phyloP scores from a whole-genome alignment of 2,797 vertebrate species.

The Acanthurus leucopareius region DNA sequence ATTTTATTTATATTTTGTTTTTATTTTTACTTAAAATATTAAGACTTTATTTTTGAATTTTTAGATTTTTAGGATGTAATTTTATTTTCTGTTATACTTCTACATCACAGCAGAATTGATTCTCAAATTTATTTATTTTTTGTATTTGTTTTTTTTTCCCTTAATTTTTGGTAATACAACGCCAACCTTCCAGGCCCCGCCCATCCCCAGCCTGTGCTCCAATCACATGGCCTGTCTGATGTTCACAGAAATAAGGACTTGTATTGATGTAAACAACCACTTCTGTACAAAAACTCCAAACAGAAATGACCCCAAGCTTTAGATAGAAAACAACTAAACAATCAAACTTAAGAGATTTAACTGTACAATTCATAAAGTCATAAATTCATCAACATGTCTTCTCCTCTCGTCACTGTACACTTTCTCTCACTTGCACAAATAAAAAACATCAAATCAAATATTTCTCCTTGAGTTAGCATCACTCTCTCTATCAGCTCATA shows the following conservation, averaged over 20 bases:
- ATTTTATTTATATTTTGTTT: neutral
- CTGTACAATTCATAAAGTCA: conserved; percentile 78
- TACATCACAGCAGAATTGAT: neutral
- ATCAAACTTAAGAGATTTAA: conserved; percentile 69
- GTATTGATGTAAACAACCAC: conserved; percentile 84
- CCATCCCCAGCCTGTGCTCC: conserved; percentile 53
- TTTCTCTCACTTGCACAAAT: conserved; percentile 69
- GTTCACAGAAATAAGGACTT: conserved; percentile 73
- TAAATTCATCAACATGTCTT: conserved; percentile 49
- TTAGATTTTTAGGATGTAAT: too few species aligned
- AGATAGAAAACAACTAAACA: conserved; percentile 75
- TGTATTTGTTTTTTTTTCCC: neutral
- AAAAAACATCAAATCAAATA: conserved; percentile 74
- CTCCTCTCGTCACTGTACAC: conserved; percentile 65
- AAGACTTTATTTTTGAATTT: neutral
- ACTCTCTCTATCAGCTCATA: conserved; percentile 79
- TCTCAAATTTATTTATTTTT: neutral
- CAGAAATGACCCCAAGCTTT: conserved; percentile 65
- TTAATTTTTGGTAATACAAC: neutral
- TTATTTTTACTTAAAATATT: neutral
- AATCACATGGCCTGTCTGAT: conserved; percentile 62
- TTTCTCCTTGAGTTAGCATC: conserved; percentile 76
- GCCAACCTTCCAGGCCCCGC: conserved; percentile 17
- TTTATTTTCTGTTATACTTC: too few species aligned
- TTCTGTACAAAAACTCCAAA: conserved; percentile 84